Base-by-base conservation (phyloP, 2,888 invertebrate genomes). In the Eilema caniola region DNA sequence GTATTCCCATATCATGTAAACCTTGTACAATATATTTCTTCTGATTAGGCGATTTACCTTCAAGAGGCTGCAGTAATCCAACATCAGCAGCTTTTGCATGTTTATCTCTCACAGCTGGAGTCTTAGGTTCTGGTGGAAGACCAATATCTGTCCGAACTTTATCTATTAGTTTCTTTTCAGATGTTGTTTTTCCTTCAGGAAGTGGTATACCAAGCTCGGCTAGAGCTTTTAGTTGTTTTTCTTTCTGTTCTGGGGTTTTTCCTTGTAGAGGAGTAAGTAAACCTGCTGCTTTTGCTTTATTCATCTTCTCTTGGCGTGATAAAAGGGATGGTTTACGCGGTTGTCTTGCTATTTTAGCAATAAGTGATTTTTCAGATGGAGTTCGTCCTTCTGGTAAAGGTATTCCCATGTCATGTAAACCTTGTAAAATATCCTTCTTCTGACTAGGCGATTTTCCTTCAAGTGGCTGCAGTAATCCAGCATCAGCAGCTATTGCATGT, bases 401-500 rank as follows among this genome's bases (percentile, higher is more conserved):
- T 53, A 64, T 28, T n/a, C 28, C 53, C 64, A 53, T 53, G 4
- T 64, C 53, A 23, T 53, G 53, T 64, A 41, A 41, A 3, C 64
- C 41, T 31, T 64, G 28, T n/a, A 64, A n/a, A 53, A 31, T 28
- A 7, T 28, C 28, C 28, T 64, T 53, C 25, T 64, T 64, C 47
- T 64, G 53, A 20, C 12, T 37, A 28, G 28, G 20, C 10, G 64
- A 23, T 65, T 65, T 65, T 5, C 56, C 64, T 56, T 56, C 53
- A 2, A 69, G 20, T 23, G 24, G 56, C 10, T 24, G 12, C 10
- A 67, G 11, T 25, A 33, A 10, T 24, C 77, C 77, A 16, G 25
- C 69, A 14, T 62, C 68, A 41, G 69, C 25, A 25, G 78, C 75
- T 33, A 61, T 65, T 20, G 20, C 60, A 53, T 71, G 67, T 33